Conservation (phyloP, 2,797 vertebrate genomes). For the Coranthus polyacanthus region DNA sequence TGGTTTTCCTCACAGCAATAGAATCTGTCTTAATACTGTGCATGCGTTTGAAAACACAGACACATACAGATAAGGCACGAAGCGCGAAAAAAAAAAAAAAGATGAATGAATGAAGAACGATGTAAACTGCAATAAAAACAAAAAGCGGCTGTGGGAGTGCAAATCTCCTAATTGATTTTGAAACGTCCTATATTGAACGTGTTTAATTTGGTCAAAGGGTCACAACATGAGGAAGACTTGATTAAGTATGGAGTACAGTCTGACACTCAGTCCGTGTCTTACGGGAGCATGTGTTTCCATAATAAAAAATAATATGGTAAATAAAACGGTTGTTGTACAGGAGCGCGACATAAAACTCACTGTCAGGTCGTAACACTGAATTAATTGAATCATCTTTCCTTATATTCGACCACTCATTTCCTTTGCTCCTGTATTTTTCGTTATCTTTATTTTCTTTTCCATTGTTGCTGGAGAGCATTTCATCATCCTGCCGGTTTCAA, state of each 20-base stretch:
- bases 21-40: constrained; percentile 42
- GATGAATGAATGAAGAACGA: too few relatives aligned
- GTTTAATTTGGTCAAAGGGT: background rate
- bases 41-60: constrained; percentile 15
- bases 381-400: too few relatives aligned
- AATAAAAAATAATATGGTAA: background rate
- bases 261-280: background rate
- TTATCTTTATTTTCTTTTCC: too few relatives aligned
- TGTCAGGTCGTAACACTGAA: background rate
- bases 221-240: background rate
- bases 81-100: background rate
- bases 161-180: constrained; percentile 23
- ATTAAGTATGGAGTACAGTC: background rate
- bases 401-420: background rate
- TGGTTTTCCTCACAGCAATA: constrained; percentile 50
- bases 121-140: background rate
- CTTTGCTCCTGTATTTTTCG: background rate
- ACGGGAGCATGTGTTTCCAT: background rate
- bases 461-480: constrained; percentile 7
- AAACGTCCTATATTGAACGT: constrained; percentile 12
- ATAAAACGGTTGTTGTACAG: too few relatives aligned
- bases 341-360: background rate
- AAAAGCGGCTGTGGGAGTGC: background rate
- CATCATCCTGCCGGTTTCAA: background rate
- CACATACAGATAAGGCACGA: background rate